phyloP scores from a whole-genome alignment of 2,113 vertebrate genomes.

The Lamprotornis superbus region DNA sequence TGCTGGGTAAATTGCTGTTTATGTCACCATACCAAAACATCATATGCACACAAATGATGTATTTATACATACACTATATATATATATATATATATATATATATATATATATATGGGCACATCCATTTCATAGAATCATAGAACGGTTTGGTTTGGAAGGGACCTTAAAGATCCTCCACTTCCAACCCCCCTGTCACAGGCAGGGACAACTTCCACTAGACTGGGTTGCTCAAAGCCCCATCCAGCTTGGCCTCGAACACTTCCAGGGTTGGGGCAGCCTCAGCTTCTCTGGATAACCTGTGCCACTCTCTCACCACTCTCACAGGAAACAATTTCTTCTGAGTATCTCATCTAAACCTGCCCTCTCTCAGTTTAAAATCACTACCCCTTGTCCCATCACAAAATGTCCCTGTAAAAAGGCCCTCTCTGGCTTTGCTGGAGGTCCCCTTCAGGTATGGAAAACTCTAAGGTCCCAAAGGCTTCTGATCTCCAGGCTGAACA shows the following conservation, averaged over 20 bases:
- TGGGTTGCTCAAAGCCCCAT: neutral
- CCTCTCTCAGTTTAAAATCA: neutral
- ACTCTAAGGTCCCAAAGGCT: neutral
- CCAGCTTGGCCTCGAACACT: neutral
- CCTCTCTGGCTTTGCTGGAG: neutral
- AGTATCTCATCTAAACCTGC: neutral
- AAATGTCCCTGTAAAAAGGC: neutral
- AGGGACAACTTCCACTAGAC: neutral
- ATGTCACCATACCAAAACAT: neutral
- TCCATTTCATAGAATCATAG: neutral
- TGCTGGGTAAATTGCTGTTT: neutral
- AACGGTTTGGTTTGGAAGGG: neutral
- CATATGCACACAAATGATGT: neutral
- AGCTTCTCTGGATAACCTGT: neutral
- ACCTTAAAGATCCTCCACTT: neutral
- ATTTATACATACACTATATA: neutral
- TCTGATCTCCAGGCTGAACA: neutral
- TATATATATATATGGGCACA: neutral
- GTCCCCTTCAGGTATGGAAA: neutral
- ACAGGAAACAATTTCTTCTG: neutral
- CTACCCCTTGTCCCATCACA: neutral
- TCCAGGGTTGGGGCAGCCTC: neutral
- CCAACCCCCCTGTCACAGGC: neutral
- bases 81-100: neutral
- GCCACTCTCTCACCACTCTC: neutral